Evolutionary conservation across 2,797 vertebrate species (phyloP).

Genomic region (Cyclura pinguis): DNA sequence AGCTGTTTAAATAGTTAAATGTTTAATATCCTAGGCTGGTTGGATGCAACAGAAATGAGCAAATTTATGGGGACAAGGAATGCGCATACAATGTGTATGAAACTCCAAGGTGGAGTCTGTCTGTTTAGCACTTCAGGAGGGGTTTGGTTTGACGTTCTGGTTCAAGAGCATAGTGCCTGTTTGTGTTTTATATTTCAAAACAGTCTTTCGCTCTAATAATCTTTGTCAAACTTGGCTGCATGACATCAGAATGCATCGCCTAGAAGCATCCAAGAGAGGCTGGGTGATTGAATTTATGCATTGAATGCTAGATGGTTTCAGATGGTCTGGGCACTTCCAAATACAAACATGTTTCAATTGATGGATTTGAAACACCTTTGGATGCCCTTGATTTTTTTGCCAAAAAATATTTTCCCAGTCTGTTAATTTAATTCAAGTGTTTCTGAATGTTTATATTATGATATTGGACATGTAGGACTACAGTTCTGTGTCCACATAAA

Average conservation of each 20-base stretch:
- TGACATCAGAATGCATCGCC: neutral
- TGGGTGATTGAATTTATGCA: neutral
- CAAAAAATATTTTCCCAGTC: neutral
- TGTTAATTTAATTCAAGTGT: neutral
- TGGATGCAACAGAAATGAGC: neutral
- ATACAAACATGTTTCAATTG: neutral
- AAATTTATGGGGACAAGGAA: neutral
- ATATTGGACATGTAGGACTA: neutral
- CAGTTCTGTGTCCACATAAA: neutral
- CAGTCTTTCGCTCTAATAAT: neutral
- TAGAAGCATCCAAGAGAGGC: neutral
- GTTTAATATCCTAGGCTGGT: neutral
- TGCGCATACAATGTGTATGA: neutral
- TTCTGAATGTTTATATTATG: neutral
- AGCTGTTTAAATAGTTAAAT: too few relatives aligned
- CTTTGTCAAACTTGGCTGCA: neutral
- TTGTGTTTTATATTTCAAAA: neutral
- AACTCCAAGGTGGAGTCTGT: neutral
- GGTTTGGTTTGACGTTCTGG: neutral
- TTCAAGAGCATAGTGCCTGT: neutral
- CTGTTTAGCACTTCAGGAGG: neutral
- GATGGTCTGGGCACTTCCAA: neutral
- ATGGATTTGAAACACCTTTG: too few relatives aligned
- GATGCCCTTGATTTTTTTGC: neutral
- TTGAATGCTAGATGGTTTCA: neutral